Percentiles rank a stretch among this genome's conserved stretches.
Evolutionary conservation across 2,113 vertebrate genomes (phyloP).

Genomic region (Thalassoma bifasciatum): DNA sequence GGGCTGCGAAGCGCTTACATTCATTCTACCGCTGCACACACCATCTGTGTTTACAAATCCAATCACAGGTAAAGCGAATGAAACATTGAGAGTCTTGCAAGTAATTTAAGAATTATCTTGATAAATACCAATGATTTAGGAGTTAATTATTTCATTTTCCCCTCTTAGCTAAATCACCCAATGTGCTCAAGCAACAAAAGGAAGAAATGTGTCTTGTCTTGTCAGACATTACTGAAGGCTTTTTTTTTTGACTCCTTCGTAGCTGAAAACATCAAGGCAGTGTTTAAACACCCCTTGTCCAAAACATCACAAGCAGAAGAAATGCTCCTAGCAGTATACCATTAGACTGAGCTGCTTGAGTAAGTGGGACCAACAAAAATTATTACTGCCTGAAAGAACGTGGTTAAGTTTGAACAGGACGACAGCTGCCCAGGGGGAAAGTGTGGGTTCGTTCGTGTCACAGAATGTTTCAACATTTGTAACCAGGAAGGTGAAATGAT

Average conservation of each 20-base stretch:
- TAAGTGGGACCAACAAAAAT: conserved; percentile 24
- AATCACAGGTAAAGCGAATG: conserved; percentile 2
- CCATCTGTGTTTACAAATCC: conserved; percentile 11
- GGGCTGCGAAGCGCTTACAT: not conserved
- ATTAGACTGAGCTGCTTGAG: conserved; percentile 22
- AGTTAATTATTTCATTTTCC: not conserved
- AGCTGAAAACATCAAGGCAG: conserved; percentile 29
- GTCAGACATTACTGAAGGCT: not conserved
- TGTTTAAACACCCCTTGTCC: conserved; percentile 31
- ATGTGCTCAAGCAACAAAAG: not conserved
- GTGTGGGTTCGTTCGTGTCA: not conserved
- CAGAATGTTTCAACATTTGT: not conserved
- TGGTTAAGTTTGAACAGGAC: conserved; percentile 33
- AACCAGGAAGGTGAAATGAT: conserved; percentile 21
- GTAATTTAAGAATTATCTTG: not conserved
- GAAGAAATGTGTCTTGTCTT: conserved; percentile 21
- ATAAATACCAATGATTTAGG: conserved; percentile 13
- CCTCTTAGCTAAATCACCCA: not conserved
- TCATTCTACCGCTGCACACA: conserved; percentile 21
- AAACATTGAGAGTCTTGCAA: not conserved
- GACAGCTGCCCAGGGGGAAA: conserved; percentile 8
- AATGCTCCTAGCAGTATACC: conserved; percentile 28
- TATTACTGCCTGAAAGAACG: conserved; percentile 17
- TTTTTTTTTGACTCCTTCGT: not conserved
- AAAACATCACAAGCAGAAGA: conserved; percentile 28